These are phyloP conservation scores for Odocoileus hemionus DNA, from an alignment of 2,113 vertebrate genomes.

Conservation along the genomic window DNA sequence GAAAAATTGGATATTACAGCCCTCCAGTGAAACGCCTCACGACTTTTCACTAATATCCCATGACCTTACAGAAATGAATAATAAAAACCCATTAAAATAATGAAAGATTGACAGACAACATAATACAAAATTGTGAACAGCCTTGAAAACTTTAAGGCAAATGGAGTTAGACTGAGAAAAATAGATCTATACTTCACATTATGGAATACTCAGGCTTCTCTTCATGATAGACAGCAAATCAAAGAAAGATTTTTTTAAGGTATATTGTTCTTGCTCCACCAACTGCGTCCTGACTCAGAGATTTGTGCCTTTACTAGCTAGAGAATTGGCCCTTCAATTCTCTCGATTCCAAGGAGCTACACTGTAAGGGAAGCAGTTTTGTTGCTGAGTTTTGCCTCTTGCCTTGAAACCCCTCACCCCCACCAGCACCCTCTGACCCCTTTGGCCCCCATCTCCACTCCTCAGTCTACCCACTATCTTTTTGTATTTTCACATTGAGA, in stretches of 20 bases:
- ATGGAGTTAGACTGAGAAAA: conserved; percentile 29
- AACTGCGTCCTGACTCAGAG: background rate
- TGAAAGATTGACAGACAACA: conserved; percentile 26
- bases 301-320: background rate
- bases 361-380: background rate
- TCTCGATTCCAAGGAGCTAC: background rate
- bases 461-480: background rate
- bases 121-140: conserved; percentile 13
- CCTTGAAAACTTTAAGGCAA: conserved; percentile 41
- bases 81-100: conserved; percentile 48
- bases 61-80: conserved; percentile 57
- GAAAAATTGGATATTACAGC: conserved; percentile 56
- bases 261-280: background rate
- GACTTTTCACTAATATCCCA: conserved; percentile 35
- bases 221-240: background rate
- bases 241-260: background rate
- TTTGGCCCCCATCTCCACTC: background rate
- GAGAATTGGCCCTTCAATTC: background rate
- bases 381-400: background rate
- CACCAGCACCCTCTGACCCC: background rate
- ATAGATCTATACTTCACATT: background rate
- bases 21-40: background rate
- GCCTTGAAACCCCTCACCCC: background rate
- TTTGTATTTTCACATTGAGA: conserved; percentile 15
- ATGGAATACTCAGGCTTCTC: background rate